phyloP scores from a whole-genome alignment of 2,797 vertebrate genomes.

The Setipinna tenuifilis region DNA sequence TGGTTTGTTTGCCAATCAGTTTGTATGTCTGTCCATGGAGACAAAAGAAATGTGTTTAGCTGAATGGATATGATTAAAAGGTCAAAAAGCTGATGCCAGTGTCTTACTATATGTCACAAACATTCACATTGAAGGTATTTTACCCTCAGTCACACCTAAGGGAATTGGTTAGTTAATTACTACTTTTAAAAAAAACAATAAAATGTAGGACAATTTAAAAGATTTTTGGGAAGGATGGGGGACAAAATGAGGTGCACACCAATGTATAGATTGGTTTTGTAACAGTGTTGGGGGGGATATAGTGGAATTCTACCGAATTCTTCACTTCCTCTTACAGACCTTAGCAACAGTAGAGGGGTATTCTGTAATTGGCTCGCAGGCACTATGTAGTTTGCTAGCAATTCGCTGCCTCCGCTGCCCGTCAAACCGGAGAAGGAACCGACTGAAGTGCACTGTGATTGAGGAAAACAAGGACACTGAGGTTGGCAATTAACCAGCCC shows the following conservation, averaged over 20 bases:
- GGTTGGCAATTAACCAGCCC: slow-evolving; percentile 37
- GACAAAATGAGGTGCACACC: not conserved
- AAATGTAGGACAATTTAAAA: not conserved
- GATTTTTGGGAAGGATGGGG: not conserved
- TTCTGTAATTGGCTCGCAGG: slow-evolving; percentile 42
- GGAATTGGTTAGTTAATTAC: not conserved
- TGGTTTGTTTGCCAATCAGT: not conserved
- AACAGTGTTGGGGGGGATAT: not conserved
- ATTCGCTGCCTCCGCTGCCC: slow-evolving; percentile 38
- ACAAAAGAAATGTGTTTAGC: too few relatives aligned
- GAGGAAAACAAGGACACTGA: slow-evolving; percentile 57
- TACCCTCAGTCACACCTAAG: not conserved
- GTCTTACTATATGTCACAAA: not conserved
- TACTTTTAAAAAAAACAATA: not conserved
- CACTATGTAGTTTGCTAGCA: not conserved
- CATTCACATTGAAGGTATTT: not conserved
- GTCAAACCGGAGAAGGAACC: slow-evolving; percentile 31
- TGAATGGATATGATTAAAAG: not conserved
- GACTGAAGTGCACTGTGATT: slow-evolving; percentile 37
- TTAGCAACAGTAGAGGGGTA: slow-evolving; percentile 49
- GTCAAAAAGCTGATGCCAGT: not conserved
- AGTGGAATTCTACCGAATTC: slow-evolving; percentile 21
- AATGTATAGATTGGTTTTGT: not conserved
- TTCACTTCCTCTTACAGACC: slow-evolving; percentile 27
- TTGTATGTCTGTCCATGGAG: not conserved